Evolutionary conservation across 2,888 invertebrate genomes (phyloP), one percentile per base, ranked within the genome.

Genomic region (Macropis europaea): DNA sequence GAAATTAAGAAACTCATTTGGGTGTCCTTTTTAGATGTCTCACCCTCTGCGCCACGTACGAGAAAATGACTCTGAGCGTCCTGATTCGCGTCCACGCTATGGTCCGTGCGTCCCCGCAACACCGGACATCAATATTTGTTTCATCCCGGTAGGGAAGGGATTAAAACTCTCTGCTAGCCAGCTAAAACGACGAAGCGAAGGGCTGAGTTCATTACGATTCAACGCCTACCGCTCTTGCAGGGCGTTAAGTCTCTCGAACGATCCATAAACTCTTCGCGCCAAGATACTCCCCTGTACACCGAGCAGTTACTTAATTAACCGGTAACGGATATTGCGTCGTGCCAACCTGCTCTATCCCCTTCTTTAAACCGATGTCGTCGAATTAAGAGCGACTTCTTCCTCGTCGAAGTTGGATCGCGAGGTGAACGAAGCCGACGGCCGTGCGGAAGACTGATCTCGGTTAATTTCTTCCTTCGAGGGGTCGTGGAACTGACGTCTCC

Each of bases 191-290:
- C 24, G 19, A 6, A 24, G 32, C 2, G n/a, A 48, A 32, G 28
- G 40, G n/a, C 19, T 30, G 40, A 24, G 48, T 34, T 66, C 62
- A 52, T 66, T 66, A 50, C 42, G 42, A 66, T 61, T 61, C 66
- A 66, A 28, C 48, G 48, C 32, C 24, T 19, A 15, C 13, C 32
- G n/a, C 36, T 43, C 38, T 48, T 34, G 24, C 11, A 7, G 30
- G 34, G 42, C 28, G 42, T 43, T 52, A 52, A 60, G 48, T 48
- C 60, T 22, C n/a, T 6, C 34, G 17, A 30, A 66, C 42, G 62
- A 34, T 50, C 34, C 50, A 60, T 61, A 61, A 61, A 66, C 66
- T 36, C 60, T 64, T 60, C 48, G 7, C 13, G 48, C 42, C 38
- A 22, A 64, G 48, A 48, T 59, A 47, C 60, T 60, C 42, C 7